These are phyloP conservation scores for Cryptus armator DNA, from an alignment of 2,888 invertebrate species.

Conservation along the genomic window DNA sequence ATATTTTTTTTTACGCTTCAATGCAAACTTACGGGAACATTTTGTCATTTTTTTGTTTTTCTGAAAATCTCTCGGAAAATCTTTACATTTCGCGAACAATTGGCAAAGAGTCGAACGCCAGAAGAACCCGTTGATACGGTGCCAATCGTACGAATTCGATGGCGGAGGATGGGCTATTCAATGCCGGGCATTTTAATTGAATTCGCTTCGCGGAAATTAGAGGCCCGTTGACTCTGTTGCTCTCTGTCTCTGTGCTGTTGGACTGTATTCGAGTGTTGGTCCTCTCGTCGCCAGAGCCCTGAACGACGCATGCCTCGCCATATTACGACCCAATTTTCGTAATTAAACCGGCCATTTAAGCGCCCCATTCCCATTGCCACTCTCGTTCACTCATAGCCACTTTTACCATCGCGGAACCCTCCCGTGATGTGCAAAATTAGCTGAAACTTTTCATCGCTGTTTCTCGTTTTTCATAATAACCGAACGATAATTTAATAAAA, in stretches of 20 bases:
- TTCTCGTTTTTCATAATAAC: background rate
- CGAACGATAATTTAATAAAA: background rate
- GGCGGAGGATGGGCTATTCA: conserved; percentile 28
- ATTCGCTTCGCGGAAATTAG: conserved; percentile 70
- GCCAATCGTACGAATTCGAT: conserved; percentile 25
- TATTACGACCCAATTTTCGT: conserved; percentile 72
- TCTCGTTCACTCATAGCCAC: conserved; percentile 17
- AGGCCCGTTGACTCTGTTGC: conserved; percentile 46
- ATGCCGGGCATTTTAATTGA: conserved; percentile 70
- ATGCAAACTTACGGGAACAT: background rate
- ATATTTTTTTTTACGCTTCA: too few species aligned
- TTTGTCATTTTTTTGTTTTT: conserved; percentile 19
- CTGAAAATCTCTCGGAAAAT: background rate
- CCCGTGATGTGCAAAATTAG: background rate
- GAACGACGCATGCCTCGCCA: conserved; percentile 54
- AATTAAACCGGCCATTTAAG: conserved; percentile 72
- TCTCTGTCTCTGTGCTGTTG: background rate
- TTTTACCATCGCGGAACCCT: conserved; percentile 28
- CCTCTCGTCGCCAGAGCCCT: conserved; percentile 18
- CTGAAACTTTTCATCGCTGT: conserved; percentile 22
- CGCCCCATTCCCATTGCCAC: conserved; percentile 19
- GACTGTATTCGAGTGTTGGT: background rate
- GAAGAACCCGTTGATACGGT: conserved; percentile 61
- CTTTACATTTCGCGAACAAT: conserved; percentile 38
- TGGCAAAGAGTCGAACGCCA: conserved; percentile 43